Conservation (phyloP, 92 coral and sea anemone genomes). For the Parazoanthus atlanticus region DNA sequence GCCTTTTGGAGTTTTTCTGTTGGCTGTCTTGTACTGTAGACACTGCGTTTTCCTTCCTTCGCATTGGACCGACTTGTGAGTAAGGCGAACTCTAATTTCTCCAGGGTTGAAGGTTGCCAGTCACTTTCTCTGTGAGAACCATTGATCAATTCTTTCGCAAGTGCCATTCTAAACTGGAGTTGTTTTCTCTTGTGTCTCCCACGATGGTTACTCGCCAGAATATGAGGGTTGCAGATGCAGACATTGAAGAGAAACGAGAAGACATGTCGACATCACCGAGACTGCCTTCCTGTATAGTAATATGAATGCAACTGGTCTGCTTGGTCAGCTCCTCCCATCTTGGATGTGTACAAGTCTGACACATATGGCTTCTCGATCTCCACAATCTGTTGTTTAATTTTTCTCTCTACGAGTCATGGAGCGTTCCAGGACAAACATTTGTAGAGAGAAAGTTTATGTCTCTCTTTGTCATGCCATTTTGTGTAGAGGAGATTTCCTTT, state of each 20-base stretch:
- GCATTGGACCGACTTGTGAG: too few species aligned
- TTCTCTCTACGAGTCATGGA: too few species aligned
- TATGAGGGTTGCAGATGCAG: slow-evolving; percentile 13
- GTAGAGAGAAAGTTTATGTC: too few species aligned
- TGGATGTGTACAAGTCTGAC: too few species aligned
- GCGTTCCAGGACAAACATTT: slow-evolving; percentile 38
- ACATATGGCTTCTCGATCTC: too few species aligned
- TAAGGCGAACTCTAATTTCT: slow-evolving; percentile 24
- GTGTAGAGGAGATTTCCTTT: slow-evolving; percentile 24
- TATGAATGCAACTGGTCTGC: slow-evolving; percentile 17
- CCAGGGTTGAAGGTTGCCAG: too few species aligned
- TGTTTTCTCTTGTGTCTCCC: slow-evolving; percentile 17
- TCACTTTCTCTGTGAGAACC: too few species aligned
- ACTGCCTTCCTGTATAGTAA: slow-evolving; percentile 9
- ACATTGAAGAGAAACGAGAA: slow-evolving; percentile 40
- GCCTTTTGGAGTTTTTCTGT: slow-evolving; percentile 45
- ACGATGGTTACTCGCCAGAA: slow-evolving; percentile 14
- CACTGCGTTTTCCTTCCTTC: slow-evolving; percentile 50
- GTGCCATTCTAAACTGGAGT: slow-evolving; percentile 19
- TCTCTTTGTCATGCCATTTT: slow-evolving; percentile 42
- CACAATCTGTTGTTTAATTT: too few species aligned
- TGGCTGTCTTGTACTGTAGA: slow-evolving; percentile 47
- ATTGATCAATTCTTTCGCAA: slow-evolving; percentile 36
- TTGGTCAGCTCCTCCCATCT: too few species aligned
- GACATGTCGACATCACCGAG: slow-evolving; percentile 6